phyloP scores from a whole-genome alignment of 2,888 invertebrate species.

The Halictus ligatus region DNA sequence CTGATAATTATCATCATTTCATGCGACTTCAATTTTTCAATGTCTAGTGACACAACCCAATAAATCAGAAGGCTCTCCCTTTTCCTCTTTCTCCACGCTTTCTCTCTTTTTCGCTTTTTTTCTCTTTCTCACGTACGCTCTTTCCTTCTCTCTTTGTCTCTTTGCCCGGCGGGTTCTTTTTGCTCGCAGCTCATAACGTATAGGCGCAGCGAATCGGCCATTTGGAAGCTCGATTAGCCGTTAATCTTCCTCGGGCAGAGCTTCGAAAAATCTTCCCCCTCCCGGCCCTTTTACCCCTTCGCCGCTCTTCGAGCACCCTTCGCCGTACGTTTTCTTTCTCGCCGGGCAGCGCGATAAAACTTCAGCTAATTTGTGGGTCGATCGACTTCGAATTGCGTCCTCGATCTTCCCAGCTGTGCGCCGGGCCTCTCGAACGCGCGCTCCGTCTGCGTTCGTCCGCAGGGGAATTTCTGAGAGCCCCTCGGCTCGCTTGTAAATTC shows the following conservation, averaged over 20 bases:
- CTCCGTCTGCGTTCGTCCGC: neutral
- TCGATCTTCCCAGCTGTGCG: slow-evolving; percentile 8
- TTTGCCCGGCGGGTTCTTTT: slow-evolving; percentile 23
- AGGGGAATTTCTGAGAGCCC: neutral
- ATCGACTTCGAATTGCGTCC: slow-evolving; percentile 4
- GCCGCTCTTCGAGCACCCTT: neutral
- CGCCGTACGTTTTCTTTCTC: neutral
- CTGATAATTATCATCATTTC: neutral
- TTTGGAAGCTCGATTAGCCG: slow-evolving; percentile 49
- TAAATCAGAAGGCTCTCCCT: neutral
- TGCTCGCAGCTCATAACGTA: slow-evolving; percentile 39
- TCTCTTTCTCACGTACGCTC: neutral
- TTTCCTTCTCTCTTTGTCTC: neutral
- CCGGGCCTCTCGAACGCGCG: neutral
- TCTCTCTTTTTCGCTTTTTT: neutral
- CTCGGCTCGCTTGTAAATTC: neutral
- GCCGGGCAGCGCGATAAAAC: slow-evolving; percentile 11
- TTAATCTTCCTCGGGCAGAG: slow-evolving; percentile 2
- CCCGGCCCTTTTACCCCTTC: neutral
- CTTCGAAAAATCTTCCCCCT: slow-evolving; percentile 11
- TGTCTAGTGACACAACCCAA: neutral
- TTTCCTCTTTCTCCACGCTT: neutral
- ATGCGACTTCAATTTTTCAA: neutral
- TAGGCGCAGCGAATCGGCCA: slow-evolving; percentile 48
- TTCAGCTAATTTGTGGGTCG: slow-evolving; percentile 15